Evolutionary conservation across 2,113 vertebrate genomes (phyloP).

Genomic region (Triplophysa dalaica): DNA sequence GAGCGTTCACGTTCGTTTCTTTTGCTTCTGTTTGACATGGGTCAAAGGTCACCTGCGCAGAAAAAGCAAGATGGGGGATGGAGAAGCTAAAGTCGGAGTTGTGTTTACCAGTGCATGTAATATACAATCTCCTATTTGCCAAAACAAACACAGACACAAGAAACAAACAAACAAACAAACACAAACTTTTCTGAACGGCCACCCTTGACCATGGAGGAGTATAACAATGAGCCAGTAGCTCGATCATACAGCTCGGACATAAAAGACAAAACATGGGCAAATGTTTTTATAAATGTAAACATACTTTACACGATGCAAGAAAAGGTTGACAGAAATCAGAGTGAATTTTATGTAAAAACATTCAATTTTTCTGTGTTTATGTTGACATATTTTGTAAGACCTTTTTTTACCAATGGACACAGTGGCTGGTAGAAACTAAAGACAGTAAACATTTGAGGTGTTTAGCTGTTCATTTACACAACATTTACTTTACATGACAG

Average conservation of each 20-base stretch:
- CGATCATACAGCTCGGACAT: background rate
- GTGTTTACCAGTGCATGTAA: slow-evolving; percentile 21
- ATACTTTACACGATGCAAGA: background rate
- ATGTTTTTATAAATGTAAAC: background rate
- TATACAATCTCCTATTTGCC: slow-evolving; percentile 10
- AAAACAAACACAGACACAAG: slow-evolving; percentile 13
- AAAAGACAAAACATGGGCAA: background rate
- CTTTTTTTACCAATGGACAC: background rate
- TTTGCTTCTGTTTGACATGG: slow-evolving; percentile 49
- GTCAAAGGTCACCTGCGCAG: slow-evolving; percentile 48
- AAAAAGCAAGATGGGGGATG: slow-evolving; percentile 5
- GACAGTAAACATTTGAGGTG: too few relatives aligned
- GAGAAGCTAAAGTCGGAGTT: slow-evolving; percentile 22
- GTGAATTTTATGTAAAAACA: too few relatives aligned
- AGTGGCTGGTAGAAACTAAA: background rate
- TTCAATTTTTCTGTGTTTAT: too few relatives aligned
- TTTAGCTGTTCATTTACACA: too few relatives aligned
- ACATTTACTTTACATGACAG: too few relatives aligned
- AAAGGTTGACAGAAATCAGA: background rate
- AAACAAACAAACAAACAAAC: slow-evolving; percentile 9
- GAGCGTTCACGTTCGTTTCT: slow-evolving; percentile 57
- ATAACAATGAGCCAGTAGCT: background rate
- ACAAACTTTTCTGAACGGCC: background rate
- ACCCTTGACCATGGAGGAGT: slow-evolving; percentile 24
- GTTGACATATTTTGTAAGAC: too few relatives aligned